Percentiles rank a stretch among this genome's conserved stretches.
Evolutionary conservation across 2,888 invertebrate species (phyloP).

Genomic region (Drosophila anomelani): DNA sequence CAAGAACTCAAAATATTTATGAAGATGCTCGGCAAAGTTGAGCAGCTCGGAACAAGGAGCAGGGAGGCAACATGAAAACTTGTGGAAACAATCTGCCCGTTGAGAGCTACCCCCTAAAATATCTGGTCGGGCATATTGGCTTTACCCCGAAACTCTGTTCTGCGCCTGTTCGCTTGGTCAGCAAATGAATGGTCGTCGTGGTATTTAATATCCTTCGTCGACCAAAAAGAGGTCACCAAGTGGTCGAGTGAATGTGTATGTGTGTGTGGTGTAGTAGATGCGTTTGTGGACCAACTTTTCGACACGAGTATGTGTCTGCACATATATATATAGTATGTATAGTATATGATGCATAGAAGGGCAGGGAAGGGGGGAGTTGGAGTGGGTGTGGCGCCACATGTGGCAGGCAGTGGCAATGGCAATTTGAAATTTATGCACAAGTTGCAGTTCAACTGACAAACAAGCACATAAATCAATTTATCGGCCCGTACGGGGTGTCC

Average conservation of each 20-base stretch:
- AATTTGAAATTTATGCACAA: constrained; percentile 73
- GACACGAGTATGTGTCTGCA: constrained; percentile 7
- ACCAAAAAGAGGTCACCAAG: constrained; percentile 17
- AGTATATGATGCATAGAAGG: neutral
- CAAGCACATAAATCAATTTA: constrained; percentile 76
- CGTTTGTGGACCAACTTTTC: constrained; percentile 16
- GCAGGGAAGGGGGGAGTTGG: neutral
- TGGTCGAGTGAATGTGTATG: constrained; percentile 12
- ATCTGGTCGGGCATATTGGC: constrained; percentile 14
- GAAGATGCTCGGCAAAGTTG: constrained; percentile 69
- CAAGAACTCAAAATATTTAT: constrained; percentile 71
- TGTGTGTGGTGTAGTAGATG: neutral
- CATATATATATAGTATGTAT: neutral
- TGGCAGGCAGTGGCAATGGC: constrained; percentile 39
- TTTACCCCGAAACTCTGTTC: neutral
- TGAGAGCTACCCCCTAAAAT: constrained; percentile 12
- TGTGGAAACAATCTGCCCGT: constrained; percentile 70
- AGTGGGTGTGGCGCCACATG: constrained; percentile 30
- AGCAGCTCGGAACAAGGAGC: constrained; percentile 25
- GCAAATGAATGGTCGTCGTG: neutral
- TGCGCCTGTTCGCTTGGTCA: neutral
- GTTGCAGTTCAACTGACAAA: constrained; percentile 73
- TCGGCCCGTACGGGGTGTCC: constrained; percentile 49
- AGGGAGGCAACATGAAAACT: constrained; percentile 63
- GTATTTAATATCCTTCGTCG: constrained; percentile 6